phyloP scores from a whole-genome alignment of 2,888 invertebrate genomes.

The Clanis bilineata region DNA sequence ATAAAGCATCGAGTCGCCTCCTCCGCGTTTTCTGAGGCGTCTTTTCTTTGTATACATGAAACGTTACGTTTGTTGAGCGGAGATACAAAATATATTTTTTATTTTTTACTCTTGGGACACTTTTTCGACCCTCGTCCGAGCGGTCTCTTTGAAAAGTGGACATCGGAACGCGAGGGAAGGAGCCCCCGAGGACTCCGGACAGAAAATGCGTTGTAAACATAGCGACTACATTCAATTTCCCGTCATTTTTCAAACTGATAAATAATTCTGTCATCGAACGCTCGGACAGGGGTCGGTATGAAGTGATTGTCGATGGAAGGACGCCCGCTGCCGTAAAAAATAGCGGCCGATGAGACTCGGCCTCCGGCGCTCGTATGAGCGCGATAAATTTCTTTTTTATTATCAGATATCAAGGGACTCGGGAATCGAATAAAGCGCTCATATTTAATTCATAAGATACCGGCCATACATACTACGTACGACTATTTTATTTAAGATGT shows the following conservation, averaged over 20 bases:
- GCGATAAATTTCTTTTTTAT: conserved; percentile 82
- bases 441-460: conserved; percentile 82
- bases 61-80: conserved; percentile 67
- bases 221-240: conserved; percentile 83
- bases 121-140: conserved; percentile 82
- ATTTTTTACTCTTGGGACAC: conserved; percentile 81
- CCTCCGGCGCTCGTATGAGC: conserved; percentile 62
- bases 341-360: conserved; percentile 72
- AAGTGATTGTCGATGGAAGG: conserved; percentile 81
- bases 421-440: conserved; percentile 82
- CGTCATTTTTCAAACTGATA: conserved; percentile 84
- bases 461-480: conserved; percentile 77
- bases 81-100: conserved; percentile 78
- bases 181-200: conserved; percentile 79
- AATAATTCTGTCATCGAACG: conserved; percentile 83
- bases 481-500: conserved; percentile 81
- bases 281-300: conserved; percentile 82
- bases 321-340: conserved; percentile 70
- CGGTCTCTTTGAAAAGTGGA: conserved; percentile 83
- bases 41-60: conserved; percentile 71
- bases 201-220: conserved; percentile 83
- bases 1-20: conserved; percentile 64
- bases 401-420: conserved; percentile 82
- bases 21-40: conserved; percentile 53
- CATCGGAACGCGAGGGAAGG: conserved; percentile 82